These are phyloP conservation scores for Drosophila silvestris DNA, from an alignment of 2,888 invertebrate species.

Conservation along the genomic window DNA sequence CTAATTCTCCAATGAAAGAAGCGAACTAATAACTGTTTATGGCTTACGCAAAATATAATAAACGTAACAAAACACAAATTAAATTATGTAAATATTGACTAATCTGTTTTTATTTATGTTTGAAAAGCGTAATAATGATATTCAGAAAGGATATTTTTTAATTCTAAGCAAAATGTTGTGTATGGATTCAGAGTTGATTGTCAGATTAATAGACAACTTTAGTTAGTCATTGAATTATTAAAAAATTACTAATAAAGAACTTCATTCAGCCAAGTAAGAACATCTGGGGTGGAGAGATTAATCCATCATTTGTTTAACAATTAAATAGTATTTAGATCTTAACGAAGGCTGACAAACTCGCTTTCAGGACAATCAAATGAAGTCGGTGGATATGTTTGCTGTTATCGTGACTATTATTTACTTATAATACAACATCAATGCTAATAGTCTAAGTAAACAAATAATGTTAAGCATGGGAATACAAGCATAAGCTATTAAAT, in stretches of 20 bases:
- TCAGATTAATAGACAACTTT: not conserved
- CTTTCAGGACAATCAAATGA: not conserved
- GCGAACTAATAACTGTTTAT: not conserved
- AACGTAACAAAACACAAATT: not conserved
- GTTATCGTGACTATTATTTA: no score
- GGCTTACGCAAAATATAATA: not conserved
- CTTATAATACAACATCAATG: not conserved
- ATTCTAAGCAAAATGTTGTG: not conserved
- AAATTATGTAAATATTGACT: not conserved
- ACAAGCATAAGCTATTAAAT: not conserved
- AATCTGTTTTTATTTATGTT: not conserved
- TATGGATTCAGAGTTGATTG: not conserved
- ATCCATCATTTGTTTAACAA: not conserved
- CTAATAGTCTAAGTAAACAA: not conserved
- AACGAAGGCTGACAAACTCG: not conserved
- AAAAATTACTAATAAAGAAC: not conserved
- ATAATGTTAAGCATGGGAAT: not conserved
- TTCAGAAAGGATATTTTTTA: not conserved
- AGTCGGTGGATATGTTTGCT: not conserved
- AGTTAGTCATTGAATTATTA: not conserved
- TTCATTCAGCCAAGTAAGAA: not conserved
- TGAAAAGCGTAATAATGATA: not conserved
- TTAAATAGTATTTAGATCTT: not conserved
- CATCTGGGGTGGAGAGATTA: not conserved
- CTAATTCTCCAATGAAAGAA: not conserved